Evolutionary conservation across 2,888 invertebrate species (phyloP).

Genomic region (Hydriomena furcata): DNA sequence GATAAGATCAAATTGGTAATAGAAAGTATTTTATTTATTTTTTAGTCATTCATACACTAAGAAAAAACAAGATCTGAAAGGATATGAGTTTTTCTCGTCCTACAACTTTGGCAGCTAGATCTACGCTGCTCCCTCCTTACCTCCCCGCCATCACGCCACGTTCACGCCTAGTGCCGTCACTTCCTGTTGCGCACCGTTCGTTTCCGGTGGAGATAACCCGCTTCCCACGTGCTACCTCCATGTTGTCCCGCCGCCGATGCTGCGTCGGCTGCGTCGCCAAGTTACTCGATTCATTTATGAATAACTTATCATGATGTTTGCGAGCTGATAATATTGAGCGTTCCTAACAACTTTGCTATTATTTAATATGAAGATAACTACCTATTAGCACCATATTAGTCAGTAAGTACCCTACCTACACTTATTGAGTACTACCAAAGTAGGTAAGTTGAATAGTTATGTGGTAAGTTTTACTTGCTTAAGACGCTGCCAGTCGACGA

Average conservation of each 20-base stretch:
- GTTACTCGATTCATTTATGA: conserved; percentile 66
- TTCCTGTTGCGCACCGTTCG: conserved; percentile 1
- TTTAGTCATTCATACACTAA: not conserved
- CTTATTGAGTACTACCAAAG: no score
- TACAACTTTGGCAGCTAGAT: conserved; percentile 17
- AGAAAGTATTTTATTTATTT: not conserved
- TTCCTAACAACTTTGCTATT: not conserved
- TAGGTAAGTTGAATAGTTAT: no score
- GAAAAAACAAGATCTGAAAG: not conserved
- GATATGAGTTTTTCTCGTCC: conserved; percentile 27
- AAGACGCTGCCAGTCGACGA: no score
- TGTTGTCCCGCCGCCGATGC: conserved; percentile 41
- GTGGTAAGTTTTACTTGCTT: no score
- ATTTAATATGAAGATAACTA: no score
- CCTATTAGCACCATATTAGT: no score
- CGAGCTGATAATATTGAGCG: conserved; percentile 2
- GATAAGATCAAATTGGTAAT: not conserved
- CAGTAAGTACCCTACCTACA: no score
- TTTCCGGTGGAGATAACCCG: conserved; percentile 13
- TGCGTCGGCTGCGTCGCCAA: conserved; percentile 61
- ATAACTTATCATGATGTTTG: conserved; percentile 46
- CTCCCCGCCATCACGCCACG: not conserved
- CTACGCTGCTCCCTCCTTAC: conserved; percentile 21
- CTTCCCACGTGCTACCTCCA: conserved; percentile 25
- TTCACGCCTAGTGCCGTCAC: conserved; percentile 1